Conservation (phyloP, 1,140 invertebrate species). For the Psix sp. region DNA sequence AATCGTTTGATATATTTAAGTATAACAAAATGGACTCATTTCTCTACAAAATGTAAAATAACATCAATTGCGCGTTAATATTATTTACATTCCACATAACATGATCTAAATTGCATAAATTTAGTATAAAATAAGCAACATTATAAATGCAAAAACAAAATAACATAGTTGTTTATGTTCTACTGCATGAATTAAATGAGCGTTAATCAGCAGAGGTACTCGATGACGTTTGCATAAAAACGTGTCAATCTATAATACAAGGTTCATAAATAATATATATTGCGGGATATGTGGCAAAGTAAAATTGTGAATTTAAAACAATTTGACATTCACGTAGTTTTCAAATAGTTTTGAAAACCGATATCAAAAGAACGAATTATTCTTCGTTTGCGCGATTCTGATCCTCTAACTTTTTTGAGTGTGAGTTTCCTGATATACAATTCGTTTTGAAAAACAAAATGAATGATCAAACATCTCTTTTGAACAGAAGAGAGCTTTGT, state of each 20-base stretch:
- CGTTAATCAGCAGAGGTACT: constrained; percentile 31
- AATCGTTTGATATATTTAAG: constrained; percentile 16
- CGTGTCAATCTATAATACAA: background rate
- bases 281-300: no score
- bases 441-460: no score
- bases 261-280: background rate
- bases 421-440: no score
- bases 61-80: constrained; percentile 20
- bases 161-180: constrained; percentile 47
- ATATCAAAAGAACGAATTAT: no score
- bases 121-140: constrained; percentile 50
- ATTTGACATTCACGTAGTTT: no score
- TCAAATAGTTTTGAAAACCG: no score
- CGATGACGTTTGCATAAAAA: background rate
- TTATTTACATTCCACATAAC: constrained; percentile 32
- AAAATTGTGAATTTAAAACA: no score
- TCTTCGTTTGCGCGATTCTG: no score
- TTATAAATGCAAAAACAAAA: constrained; percentile 32
- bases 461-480: no score
- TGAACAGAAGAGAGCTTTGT: no score
- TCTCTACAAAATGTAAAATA: constrained; percentile 17
- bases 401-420: no score
- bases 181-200: constrained; percentile 42
- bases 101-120: constrained; percentile 35
- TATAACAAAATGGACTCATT: constrained; percentile 29